These are phyloP conservation scores for Caenorhabditis imperialis DNA, from an alignment of 2,888 invertebrate genomes.

Conservation along the genomic window DNA sequence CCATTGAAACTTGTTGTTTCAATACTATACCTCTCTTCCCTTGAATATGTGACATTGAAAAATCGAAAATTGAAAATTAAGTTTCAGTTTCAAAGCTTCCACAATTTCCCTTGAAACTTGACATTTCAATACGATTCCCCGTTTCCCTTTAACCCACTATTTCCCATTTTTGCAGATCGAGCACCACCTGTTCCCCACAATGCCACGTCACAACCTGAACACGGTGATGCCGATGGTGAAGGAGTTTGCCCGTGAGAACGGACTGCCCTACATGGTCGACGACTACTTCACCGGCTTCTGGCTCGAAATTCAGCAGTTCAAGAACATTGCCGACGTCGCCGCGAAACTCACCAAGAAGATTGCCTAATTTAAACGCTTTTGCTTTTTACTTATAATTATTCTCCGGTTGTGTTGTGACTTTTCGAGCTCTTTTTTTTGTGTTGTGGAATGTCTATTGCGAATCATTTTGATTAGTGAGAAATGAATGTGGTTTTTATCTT, in stretches of 20 bases:
- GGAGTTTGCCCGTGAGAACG: constrained; percentile 72
- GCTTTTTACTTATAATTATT: constrained; percentile 3
- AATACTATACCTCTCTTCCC: no score
- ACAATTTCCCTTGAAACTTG: no score
- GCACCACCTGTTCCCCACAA: constrained; percentile 76
- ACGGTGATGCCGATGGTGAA: constrained; percentile 76
- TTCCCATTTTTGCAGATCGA: constrained; percentile 64
- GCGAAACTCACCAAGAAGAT: constrained; percentile 58
- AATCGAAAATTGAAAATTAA: no score
- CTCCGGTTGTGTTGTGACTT: no score
- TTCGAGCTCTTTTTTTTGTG: no score
- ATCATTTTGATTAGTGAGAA: no score
- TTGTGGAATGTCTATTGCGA: no score
- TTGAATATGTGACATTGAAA: no score
- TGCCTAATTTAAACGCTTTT: constrained; percentile 10
- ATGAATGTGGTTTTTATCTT: neutral
- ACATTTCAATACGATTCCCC: no score
- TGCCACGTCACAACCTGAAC: constrained; percentile 75
- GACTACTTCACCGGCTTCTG: constrained; percentile 77
- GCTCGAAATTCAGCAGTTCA: constrained; percentile 69
- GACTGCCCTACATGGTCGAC: constrained; percentile 77
- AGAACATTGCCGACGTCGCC: constrained; percentile 72
- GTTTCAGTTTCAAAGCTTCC: no score
- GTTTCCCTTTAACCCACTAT: no score
- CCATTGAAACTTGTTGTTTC: no score